These are phyloP conservation scores for Pteruthius melanotis DNA, from an alignment of 2,113 vertebrate species.

Conservation along the genomic window DNA sequence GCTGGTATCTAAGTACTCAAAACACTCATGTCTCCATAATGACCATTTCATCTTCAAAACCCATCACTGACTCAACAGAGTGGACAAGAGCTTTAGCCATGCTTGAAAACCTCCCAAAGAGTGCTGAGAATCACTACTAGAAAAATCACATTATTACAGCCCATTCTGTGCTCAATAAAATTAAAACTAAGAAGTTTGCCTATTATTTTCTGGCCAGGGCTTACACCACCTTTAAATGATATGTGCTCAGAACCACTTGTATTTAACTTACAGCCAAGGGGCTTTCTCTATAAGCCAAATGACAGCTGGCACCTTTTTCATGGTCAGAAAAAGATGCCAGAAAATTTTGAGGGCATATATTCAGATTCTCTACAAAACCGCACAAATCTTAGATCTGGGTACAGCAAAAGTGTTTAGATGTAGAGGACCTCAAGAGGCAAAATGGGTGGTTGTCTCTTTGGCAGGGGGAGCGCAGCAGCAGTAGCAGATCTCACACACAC, in stretches of 20 bases:
- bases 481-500: neutral
- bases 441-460: neutral
- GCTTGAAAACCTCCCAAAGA: neutral
- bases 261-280: neutral
- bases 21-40: neutral
- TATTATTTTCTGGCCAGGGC: neutral
- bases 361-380: neutral
- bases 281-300: neutral
- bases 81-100: neutral
- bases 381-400: too few relatives aligned
- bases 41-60: neutral
- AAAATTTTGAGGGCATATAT: neutral
- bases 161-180: neutral
- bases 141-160: neutral
- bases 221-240: neutral
- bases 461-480: neutral
- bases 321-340: neutral
- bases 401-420: neutral
- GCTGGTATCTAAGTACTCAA: neutral
- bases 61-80: neutral
- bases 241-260: fast-evolving
- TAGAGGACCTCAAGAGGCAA: neutral
- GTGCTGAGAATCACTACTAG: neutral
- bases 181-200: neutral
- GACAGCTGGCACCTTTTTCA: neutral